A percentile compares a stretch with the other conserved stretches of the same genome.
Conservation (phyloP, 92 coral and sea anemone species). For the Bergia puertoricense region DNA sequence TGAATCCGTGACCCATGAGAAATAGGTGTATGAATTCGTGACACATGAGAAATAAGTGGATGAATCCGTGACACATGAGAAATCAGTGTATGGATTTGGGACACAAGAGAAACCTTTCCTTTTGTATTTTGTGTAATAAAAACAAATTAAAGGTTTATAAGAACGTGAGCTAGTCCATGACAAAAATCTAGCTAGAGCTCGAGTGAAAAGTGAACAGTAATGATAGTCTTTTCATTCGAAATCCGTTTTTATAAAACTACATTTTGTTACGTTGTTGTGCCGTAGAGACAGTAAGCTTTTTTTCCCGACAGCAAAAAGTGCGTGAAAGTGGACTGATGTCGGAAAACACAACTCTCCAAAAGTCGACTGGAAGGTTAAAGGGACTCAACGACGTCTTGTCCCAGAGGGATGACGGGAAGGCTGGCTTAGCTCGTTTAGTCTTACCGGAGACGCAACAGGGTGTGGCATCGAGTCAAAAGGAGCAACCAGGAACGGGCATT, state of each 20-base stretch:
- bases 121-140: background rate
- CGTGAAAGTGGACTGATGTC: background rate
- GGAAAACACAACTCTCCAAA: background rate
- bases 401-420: background rate
- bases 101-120: no score
- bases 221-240: no score
- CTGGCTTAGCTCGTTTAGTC: background rate
- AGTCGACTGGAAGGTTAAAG: background rate
- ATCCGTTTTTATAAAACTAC: background rate
- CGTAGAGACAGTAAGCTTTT: background rate
- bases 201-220: background rate
- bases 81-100: no score
- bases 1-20: no score
- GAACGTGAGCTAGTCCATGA: no score
- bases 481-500: background rate
- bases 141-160: no score
- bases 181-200: background rate
- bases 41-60: no score
- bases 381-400: background rate
- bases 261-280: background rate
- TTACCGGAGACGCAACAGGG: background rate
- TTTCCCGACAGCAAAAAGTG: constrained; percentile 9
- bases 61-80: no score
- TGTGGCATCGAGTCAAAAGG: background rate
- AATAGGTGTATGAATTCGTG: no score